Evolutionary conservation across 1,140 invertebrate species (phyloP).

Genomic region (Drosophila watanabei): DNA sequence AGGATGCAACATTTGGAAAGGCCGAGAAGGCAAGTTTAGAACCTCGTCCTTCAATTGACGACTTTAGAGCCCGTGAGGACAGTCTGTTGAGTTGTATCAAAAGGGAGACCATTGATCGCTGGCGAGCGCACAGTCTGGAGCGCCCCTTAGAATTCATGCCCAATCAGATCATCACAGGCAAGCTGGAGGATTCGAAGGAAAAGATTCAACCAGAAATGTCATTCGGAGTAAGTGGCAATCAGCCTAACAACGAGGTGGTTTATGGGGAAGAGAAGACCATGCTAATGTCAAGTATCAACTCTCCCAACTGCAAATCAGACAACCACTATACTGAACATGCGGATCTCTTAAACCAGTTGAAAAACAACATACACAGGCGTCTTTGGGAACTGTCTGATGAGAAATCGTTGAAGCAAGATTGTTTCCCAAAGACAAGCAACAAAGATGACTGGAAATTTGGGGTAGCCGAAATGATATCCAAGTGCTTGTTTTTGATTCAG

Average conservation of each 20-base stretch:
- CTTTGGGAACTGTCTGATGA: neutral
- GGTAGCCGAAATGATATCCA: constrained; percentile 7
- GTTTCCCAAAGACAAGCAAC: too few relatives aligned
- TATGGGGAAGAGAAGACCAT: neutral
- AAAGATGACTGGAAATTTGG: constrained; percentile 5
- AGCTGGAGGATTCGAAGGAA: neutral
- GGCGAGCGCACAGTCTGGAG: neutral
- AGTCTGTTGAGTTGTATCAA: neutral
- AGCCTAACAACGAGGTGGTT: neutral
- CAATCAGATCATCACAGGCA: neutral
- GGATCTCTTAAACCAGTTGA: neutral
- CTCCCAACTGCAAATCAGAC: neutral
- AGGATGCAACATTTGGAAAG: neutral
- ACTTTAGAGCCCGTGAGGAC: neutral
- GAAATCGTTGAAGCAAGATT: too few relatives aligned
- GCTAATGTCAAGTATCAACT: neutral
- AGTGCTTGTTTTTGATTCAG: constrained; percentile 7
- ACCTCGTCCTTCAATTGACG: neutral
- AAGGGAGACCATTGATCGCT: neutral
- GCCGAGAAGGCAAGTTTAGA: neutral
- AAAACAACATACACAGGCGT: neutral
- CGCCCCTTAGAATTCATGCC: neutral
- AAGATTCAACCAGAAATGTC: neutral
- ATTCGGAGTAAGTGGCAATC: neutral
- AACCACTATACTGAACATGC: neutral